Evolutionary conservation across 2,888 invertebrate genomes (phyloP).

Genomic region (Ypsolopha sequella): DNA sequence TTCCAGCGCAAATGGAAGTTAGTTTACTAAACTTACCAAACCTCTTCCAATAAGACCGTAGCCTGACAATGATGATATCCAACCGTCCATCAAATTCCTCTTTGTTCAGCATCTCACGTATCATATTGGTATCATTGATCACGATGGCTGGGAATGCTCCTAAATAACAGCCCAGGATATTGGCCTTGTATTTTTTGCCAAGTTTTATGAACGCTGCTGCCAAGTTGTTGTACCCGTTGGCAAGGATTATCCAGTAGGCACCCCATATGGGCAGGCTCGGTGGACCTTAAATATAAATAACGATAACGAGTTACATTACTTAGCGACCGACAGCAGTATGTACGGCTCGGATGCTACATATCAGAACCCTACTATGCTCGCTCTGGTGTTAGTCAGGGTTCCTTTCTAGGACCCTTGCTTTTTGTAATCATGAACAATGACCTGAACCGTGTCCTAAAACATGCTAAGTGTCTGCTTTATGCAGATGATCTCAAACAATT

Average conservation of each 20-base stretch:
- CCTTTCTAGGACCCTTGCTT: too few relatives aligned
- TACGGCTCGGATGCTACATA: too few relatives aligned
- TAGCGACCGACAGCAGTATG: too few relatives aligned
- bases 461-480: too few relatives aligned
- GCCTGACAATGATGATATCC: conserved; percentile 47
- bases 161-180: conserved; percentile 69
- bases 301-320: too few relatives aligned
- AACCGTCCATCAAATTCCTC: conserved; percentile 74
- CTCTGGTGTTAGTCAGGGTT: too few relatives aligned
- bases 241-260: conserved; percentile 69
- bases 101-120: conserved; percentile 70
- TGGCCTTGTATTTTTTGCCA: conserved; percentile 69
- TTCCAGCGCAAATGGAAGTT: too few relatives aligned
- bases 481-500: too few relatives aligned
- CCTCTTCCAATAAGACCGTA: conserved; percentile 67
- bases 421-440: too few relatives aligned
- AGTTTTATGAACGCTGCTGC: conserved; percentile 59
- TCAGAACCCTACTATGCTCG: too few relatives aligned
- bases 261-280: conserved; percentile 74
- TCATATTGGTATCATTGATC: conserved; percentile 61
- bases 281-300: conserved; percentile 56
- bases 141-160: conserved; percentile 61
- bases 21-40: conserved; percentile 49
- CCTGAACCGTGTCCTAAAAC: too few relatives aligned
- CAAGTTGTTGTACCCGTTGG: conserved; percentile 61